These are phyloP conservation scores for Atherix ibis DNA, from an alignment of 2,888 invertebrate genomes.

Conservation along the genomic window DNA sequence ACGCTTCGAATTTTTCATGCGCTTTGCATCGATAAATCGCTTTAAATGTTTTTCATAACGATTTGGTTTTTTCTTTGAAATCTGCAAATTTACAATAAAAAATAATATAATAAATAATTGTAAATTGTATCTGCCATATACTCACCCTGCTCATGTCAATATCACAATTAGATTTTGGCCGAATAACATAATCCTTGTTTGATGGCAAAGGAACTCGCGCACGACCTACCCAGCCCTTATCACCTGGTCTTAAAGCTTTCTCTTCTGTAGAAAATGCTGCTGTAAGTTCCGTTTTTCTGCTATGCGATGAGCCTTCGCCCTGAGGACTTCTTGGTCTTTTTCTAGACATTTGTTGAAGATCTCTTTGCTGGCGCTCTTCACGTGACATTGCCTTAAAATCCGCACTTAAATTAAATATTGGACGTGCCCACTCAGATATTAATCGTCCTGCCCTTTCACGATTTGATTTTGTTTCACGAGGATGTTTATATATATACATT, in stretches of 20 bases:
- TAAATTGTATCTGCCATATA: too few species aligned
- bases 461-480: conserved; percentile 88
- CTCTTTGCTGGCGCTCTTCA: conserved; percentile 87
- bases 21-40: conserved; percentile 72
- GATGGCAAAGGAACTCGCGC: conserved; percentile 91
- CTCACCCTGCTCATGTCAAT: conserved; percentile 66
- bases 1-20: conserved; percentile 58
- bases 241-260: conserved; percentile 72
- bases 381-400: conserved; percentile 83
- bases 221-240: conserved; percentile 86
- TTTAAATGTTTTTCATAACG: conserved; percentile 88
- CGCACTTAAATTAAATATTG: conserved; percentile 90
- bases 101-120: too few species aligned
- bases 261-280: conserved; percentile 46
- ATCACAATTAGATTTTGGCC: conserved; percentile 84
- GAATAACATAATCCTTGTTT: conserved; percentile 88
- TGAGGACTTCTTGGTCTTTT: conserved; percentile 24
- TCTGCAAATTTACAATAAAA: conserved; percentile 32
- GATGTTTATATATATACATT: conserved; percentile 99
- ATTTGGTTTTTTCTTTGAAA: conserved; percentile 68
- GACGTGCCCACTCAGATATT: conserved; percentile 95
- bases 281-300: conserved; percentile 40
- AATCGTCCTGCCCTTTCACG: conserved; percentile 78
- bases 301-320: conserved; percentile 32
- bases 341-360: conserved; percentile 67